Evolutionary conservation across 2,888 invertebrate genomes (phyloP).

Genomic region (Abscondita cerata): DNA sequence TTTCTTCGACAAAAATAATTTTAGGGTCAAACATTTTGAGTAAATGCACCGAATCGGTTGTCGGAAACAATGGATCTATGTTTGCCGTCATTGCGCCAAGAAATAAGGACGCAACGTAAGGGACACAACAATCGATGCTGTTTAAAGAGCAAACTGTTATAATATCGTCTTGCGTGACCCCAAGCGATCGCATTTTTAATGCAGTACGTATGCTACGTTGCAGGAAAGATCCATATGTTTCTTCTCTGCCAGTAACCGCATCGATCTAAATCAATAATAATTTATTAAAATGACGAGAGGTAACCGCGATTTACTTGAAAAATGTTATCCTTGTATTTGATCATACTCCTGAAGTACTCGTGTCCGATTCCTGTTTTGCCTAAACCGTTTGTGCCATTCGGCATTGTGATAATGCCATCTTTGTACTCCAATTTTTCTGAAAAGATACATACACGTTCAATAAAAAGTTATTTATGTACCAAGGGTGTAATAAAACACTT

Average conservation of each 20-base stretch:
- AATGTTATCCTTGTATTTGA: too few species aligned
- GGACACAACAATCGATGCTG: slow-evolving; percentile 57
- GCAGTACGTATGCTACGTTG: slow-evolving; percentile 14
- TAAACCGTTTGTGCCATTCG: too few species aligned
- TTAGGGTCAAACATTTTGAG: slow-evolving; percentile 43
- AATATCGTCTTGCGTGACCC: slow-evolving; percentile 58
- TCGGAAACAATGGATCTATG: slow-evolving; percentile 46
- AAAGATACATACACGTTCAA: too few species aligned
- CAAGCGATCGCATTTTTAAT: slow-evolving; percentile 41
- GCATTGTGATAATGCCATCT: too few species aligned
- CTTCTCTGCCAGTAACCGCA: slow-evolving; percentile 48
- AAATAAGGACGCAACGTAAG: slow-evolving; percentile 60
- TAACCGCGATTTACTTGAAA: too few species aligned
- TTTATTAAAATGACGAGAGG: too few species aligned
- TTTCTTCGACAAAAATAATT: slow-evolving; percentile 44
- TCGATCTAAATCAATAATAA: too few species aligned
- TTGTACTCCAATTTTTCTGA: too few species aligned
- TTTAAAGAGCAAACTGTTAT: slow-evolving; percentile 60
- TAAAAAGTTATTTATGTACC: too few species aligned
- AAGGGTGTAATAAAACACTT: too few species aligned
- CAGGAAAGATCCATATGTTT: slow-evolving; percentile 53
- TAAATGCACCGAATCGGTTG: slow-evolving; percentile 41
- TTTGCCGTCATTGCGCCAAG: slow-evolving; percentile 53
- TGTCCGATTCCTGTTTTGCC: too few species aligned
- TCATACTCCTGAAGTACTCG: too few species aligned